Base-by-base conservation (phyloP, 2,797 vertebrate species). In the Mycteria americana region DNA sequence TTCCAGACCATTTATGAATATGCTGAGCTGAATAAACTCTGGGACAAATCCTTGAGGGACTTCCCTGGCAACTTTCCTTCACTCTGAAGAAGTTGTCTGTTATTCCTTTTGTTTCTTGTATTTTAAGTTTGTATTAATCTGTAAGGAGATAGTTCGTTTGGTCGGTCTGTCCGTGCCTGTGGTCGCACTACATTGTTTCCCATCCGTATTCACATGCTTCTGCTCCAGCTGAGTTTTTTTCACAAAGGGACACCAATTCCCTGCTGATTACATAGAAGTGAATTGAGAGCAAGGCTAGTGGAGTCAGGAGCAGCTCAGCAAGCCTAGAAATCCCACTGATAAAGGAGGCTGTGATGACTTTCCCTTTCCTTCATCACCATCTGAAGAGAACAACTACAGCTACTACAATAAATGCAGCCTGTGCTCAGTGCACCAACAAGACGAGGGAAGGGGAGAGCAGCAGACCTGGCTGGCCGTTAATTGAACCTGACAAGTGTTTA, bases 1-100 rank as follows among this genome's bases (percentile, higher is more conserved):
- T 79, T 53, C 27, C 72, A 62, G 50, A 80, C n/a, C 39, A 43
- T 62, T 79, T 92, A 89, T 91, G 88, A 89, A 91, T 92, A 95
- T 87, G 67, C 86, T 82, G 70, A 94, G 28, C 51, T 91, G 91
- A 89, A 89, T 31, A 88, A 91, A 83, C 7, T 56, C 19, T 11
- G 30, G 67, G 48, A 77, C 3, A 7, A 43, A 74, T 74, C 56
- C 57, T 70, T 80, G 60, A 70, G 15, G 64, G 51, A 48, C 21
- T 91, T 87, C 4, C 11, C 17, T 33, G 28, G 14, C 35, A 91
- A 50, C 6, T 43, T 93, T 22, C 22, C 35, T 59, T 93, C 13
- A 37, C 18, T 62, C 16, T 39, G 33, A 65, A 62, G 10, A 27
- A 81, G 6, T 24, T 72, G 5, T 87, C 25, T 41, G 5, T 43